Percentiles rank a stretch among this genome's conserved stretches.
Conservation (phyloP, 2,888 invertebrate genomes). For the Melanotus villosus region DNA sequence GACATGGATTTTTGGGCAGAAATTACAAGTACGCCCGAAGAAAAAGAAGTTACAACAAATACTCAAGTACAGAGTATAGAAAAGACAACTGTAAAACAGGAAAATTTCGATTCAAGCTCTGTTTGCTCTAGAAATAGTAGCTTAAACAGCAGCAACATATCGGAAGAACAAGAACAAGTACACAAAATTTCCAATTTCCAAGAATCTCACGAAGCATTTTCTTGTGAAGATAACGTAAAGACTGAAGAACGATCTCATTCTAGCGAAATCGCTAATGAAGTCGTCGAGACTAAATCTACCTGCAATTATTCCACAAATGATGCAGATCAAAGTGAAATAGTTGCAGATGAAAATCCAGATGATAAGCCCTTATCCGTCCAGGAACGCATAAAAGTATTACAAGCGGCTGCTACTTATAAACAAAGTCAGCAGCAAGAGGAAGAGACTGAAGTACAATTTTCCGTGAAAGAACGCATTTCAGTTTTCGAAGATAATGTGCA, state of each 20-base stretch:
- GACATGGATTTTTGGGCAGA: conserved; percentile 54
- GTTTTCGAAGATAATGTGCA: conserved; percentile 49
- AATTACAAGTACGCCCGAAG: conserved; percentile 33
- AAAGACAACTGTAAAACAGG: not conserved
- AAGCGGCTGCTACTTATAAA: conserved; percentile 55
- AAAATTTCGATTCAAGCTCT: conserved; percentile 53
- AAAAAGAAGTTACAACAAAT: no score
- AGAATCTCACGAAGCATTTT: conserved; percentile 5
- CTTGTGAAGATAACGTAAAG: not conserved
- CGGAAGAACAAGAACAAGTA: conserved; percentile 22
- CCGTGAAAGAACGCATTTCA: conserved; percentile 57
- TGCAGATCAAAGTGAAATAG: not conserved
- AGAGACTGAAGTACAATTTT: conserved; percentile 53
- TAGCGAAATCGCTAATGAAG: conserved; percentile 42
- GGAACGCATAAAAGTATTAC: conserved; percentile 64
- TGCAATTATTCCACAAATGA: not conserved
- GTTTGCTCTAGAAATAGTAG: conserved; percentile 64
- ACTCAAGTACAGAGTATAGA: no score
- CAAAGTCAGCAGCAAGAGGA: conserved; percentile 53
- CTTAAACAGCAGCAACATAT: conserved; percentile 56
- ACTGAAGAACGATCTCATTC: not conserved
- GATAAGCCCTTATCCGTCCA: conserved; percentile 61
- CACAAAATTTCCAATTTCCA: not conserved
- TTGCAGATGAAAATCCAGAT: conserved; percentile 13
- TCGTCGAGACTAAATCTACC: not conserved